Conservation (phyloP, 2,888 invertebrate species). For the Ichneumoninae sp. region DNA sequence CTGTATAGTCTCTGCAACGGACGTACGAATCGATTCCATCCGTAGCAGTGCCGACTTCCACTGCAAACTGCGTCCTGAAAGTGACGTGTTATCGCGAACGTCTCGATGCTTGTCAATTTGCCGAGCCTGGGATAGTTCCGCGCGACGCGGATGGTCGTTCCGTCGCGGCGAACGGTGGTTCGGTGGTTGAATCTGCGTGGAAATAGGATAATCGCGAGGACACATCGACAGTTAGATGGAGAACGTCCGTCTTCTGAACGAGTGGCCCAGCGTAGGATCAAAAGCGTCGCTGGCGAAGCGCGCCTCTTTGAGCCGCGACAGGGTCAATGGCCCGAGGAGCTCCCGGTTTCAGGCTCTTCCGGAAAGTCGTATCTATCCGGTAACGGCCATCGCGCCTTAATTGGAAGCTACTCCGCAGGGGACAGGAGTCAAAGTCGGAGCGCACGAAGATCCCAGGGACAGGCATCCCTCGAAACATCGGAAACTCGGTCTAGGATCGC, state of each 20-base stretch:
- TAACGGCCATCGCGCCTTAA: slow-evolving; percentile 55
- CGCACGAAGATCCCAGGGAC: slow-evolving; percentile 21
- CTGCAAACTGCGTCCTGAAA: slow-evolving; percentile 1
- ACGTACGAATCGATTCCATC: slow-evolving; percentile 8
- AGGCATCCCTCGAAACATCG: neutral
- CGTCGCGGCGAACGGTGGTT: neutral
- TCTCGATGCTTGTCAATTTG: neutral
- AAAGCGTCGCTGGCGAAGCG: slow-evolving; percentile 18
- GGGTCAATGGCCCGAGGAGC: neutral
- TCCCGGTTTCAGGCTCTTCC: slow-evolving; percentile 1
- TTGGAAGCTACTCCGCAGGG: slow-evolving; percentile 58
- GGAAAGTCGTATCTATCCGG: neutral
- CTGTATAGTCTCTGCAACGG: neutral
- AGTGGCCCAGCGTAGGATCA: slow-evolving; percentile 15
- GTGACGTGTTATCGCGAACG: slow-evolving; percentile 11
- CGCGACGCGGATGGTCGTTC: slow-evolving; percentile 12
- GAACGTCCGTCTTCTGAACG: neutral
- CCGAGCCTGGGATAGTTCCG: neutral
- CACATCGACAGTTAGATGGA: neutral
- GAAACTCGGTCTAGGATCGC: neutral
- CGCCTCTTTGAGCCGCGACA: slow-evolving; percentile 26
- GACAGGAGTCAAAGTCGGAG: slow-evolving; percentile 23
- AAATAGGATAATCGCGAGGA: neutral
- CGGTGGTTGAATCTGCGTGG: neutral
- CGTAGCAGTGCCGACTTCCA: neutral